Evolutionary conservation across 2,888 invertebrate species (phyloP).

Genomic region (Mycalesis mineus): DNA sequence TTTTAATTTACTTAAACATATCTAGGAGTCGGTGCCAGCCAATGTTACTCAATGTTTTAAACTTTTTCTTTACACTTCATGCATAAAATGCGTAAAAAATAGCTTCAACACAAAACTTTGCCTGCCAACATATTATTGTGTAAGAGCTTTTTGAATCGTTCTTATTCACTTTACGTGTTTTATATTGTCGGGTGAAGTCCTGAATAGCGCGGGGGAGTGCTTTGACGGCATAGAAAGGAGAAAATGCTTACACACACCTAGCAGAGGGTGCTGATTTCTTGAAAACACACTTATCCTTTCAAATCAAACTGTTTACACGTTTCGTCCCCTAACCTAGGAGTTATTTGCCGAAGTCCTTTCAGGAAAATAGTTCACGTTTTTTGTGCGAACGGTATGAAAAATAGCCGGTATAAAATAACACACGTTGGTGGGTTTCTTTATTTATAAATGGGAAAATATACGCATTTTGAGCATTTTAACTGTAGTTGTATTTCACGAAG

Average conservation of each 20-base stretch:
- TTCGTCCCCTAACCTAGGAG: conserved; percentile 10
- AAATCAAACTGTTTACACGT: conserved; percentile 17
- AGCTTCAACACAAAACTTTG: background rate
- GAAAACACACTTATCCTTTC: conserved; percentile 17
- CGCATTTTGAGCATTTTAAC: too few species aligned
- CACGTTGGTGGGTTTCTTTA: background rate
- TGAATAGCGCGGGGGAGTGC: conserved; percentile 8
- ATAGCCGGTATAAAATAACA: background rate
- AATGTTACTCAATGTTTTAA: too few species aligned
- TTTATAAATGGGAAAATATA: background rate
- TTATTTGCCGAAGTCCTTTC: conserved; percentile 11
- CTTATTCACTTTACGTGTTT: conserved; percentile 14
- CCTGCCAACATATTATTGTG: background rate
- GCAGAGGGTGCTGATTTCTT: conserved; percentile 9
- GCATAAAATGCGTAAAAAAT: too few species aligned
- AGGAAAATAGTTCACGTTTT: conserved; percentile 7
- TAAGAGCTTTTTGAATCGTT: conserved; percentile 3
- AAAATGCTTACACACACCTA: conserved; percentile 14
- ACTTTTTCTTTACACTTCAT: too few species aligned
- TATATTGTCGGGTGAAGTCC: conserved; percentile 3
- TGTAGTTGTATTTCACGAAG: too few species aligned
- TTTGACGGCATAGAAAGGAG: conserved; percentile 14
- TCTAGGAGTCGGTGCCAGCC: too few species aligned
- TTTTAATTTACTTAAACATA: too few species aligned
- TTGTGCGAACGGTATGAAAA: conserved; percentile 3